phyloP scores from a whole-genome alignment of 2,797 vertebrate species.

The Holocentrus rufus region DNA sequence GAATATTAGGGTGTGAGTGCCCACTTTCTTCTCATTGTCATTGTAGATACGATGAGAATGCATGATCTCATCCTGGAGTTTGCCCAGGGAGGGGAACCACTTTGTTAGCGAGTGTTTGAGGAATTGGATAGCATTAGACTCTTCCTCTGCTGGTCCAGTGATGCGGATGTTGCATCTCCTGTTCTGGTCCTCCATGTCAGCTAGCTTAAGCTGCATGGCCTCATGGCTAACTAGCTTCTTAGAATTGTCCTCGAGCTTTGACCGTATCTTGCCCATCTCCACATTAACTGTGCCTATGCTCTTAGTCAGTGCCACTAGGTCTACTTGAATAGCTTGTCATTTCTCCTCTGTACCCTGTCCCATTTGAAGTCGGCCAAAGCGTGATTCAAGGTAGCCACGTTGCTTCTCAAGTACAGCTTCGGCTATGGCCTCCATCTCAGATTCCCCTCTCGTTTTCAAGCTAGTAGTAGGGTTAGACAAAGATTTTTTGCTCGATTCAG shows the following conservation, averaged over 20 bases:
- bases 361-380: conserved; percentile 4
- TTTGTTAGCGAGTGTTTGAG: neutral
- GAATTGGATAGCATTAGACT: conserved; percentile 6
- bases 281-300: neutral
- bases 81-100: conserved; percentile 8
- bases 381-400: conserved; percentile 6
- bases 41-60: neutral
- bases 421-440: neutral
- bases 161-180: conserved; percentile 10
- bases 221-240: neutral
- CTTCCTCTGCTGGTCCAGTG: conserved; percentile 1
- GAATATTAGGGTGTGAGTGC: neutral
- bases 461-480: no score
- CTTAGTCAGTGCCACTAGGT: conserved; percentile 1
- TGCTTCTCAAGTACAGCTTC: conserved; percentile 17
- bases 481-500: neutral
- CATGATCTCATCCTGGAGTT: conserved; percentile 1
- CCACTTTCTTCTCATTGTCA: neutral
- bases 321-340: neutral
- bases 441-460: no score
- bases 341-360: neutral
- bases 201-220: conserved; percentile 1
- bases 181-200: conserved; percentile 17
- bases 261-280: neutral
- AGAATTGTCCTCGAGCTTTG: neutral